Evolutionary conservation across 2,113 vertebrate genomes (phyloP).

Genomic region (Phaethon lepturus): DNA sequence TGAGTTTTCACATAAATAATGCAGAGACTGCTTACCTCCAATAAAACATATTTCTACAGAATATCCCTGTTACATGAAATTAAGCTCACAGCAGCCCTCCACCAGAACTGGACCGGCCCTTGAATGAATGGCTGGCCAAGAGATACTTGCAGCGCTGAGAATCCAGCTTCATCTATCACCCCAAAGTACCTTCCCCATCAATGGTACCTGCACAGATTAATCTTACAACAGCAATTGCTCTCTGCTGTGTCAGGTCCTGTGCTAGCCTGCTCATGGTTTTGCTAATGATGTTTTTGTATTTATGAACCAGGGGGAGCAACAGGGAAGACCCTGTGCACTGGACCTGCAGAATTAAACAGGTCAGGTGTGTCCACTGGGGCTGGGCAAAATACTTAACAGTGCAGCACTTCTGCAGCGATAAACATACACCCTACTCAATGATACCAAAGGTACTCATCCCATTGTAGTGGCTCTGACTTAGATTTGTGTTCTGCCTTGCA

Average conservation of each 20-base stretch:
- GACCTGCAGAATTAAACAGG: not conserved
- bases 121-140: not conserved
- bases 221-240: not conserved
- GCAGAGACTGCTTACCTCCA: conserved; percentile 21
- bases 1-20: conserved; percentile 51
- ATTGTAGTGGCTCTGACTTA: not conserved
- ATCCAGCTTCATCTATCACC: not conserved
- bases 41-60: conserved; percentile 23
- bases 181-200: not conserved
- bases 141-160: not conserved
- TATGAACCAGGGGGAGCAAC: not conserved
- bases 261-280: not conserved
- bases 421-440: rapidly evolving
- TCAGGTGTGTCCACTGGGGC: not conserved
- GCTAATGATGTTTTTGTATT: not conserved
- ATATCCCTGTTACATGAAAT: not conserved
- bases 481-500: not conserved
- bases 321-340: not conserved
- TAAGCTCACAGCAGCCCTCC: conserved; percentile 2
- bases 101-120: rapidly evolving
- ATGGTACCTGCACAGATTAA: not conserved
- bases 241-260: not conserved
- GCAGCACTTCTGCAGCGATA: not conserved
- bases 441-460: not conserved
- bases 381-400: not conserved